phyloP scores from a whole-genome alignment of 2,113 vertebrate genomes.

The Emydura subglobosa region DNA sequence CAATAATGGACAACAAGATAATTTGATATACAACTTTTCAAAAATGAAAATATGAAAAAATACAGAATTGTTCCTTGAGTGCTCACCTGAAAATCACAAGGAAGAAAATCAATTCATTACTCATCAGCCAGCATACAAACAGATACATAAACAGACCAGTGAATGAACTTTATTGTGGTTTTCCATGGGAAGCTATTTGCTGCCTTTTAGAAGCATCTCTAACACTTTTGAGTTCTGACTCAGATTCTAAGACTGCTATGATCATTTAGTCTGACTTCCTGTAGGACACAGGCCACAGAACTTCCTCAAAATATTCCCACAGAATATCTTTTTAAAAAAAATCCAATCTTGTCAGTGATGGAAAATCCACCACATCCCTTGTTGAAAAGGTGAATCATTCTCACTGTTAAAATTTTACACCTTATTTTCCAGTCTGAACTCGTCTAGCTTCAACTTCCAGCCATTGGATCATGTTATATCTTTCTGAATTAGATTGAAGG shows the following conservation, averaged over 20 bases:
- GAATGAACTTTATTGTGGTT: neutral
- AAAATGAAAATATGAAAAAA: neutral
- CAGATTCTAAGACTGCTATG: neutral
- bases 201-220: neutral
- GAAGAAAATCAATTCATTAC: too few relatives aligned
- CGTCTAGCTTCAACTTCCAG: neutral
- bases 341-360: neutral
- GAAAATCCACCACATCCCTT: neutral
- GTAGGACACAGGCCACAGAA: neutral
- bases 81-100: too few relatives aligned
- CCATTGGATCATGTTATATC: neutral
- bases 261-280: neutral
- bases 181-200: neutral
- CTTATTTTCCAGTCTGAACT: neutral
- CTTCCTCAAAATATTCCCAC: neutral
- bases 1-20: too few relatives aligned
- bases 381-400: neutral
- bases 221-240: neutral
- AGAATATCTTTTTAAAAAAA: neutral
- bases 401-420: neutral
- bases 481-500: neutral
- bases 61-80: too few relatives aligned
- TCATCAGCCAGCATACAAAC: too few relatives aligned
- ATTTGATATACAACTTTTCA: neutral
- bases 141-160: too few relatives aligned